Percentiles rank a stretch among this genome's conserved stretches.
Evolutionary conservation across 2,888 invertebrate genomes (phyloP).

Genomic region (Scrobipalpa costella): DNA sequence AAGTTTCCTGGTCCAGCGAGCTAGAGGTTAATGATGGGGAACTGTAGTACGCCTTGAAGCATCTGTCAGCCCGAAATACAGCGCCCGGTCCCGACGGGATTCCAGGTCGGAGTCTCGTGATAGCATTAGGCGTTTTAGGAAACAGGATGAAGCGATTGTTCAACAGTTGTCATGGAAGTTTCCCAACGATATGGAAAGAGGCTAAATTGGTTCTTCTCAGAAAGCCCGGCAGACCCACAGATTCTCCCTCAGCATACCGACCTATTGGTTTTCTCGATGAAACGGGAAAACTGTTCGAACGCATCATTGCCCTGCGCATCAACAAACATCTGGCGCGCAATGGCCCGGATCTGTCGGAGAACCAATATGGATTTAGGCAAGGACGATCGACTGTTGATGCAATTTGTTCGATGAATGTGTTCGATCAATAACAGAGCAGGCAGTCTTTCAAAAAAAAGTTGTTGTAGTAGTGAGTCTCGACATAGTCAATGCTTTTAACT

Average conservation of each 20-base stretch:
- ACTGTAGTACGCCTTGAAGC: background rate
- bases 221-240: background rate
- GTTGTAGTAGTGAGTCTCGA: slow-evolving; percentile 34
- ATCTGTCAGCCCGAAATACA: background rate
- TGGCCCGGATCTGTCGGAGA: slow-evolving; percentile 28
- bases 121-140: background rate
- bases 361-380: slow-evolving; percentile 26
- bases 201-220: background rate
- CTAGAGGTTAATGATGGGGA: slow-evolving; percentile 21
- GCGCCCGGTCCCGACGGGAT: slow-evolving; percentile 8
- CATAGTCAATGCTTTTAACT: too few relatives aligned
- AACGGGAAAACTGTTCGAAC: slow-evolving; percentile 34
- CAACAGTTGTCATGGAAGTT: background rate
- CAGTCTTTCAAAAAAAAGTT: slow-evolving; percentile 22
- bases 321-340: too few relatives aligned
- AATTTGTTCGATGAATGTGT: slow-evolving; percentile 26
- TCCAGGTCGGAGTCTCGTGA: background rate
- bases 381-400: slow-evolving; percentile 17
- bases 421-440: slow-evolving; percentile 11
- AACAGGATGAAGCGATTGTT: background rate
- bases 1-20: background rate
- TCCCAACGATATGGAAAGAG: background rate
- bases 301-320: slow-evolving; percentile 32
- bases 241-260: too few relatives aligned
- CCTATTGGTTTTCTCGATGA: slow-evolving; percentile 31